These are phyloP conservation scores for Cercopithecus mona DNA, from an alignment of 2,113 vertebrate genomes.

Conservation along the genomic window DNA sequence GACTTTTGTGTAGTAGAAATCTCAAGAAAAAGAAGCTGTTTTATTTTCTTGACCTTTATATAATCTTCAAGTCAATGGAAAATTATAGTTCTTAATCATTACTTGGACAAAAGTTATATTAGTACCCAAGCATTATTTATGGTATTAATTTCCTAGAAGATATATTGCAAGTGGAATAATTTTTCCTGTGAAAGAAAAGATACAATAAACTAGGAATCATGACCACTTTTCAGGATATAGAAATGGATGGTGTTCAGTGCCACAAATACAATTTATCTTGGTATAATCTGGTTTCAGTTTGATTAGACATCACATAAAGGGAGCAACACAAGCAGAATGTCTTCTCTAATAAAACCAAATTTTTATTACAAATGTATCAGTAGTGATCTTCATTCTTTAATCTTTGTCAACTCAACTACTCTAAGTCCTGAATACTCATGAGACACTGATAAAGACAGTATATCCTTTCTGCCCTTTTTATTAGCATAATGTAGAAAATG, in stretches of 20 bases:
- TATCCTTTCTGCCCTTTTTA: conserved; percentile 29
- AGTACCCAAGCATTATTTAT: conserved; percentile 56
- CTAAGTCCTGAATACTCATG: conserved; percentile 37
- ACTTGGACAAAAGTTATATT: conserved; percentile 12
- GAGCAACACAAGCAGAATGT: conserved; percentile 54
- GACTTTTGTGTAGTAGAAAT: neutral
- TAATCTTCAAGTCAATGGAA: conserved; percentile 53
- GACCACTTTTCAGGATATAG: neutral
- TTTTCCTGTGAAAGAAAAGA: conserved; percentile 1
- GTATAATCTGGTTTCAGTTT: conserved; percentile 44
- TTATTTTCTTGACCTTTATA: conserved; percentile 60
- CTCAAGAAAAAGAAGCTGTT: neutral
- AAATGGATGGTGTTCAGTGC: neutral
- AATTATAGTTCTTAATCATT: conserved; percentile 71
- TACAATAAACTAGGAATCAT: conserved; percentile 8
- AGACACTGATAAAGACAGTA: conserved; percentile 17
- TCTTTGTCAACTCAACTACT: conserved; percentile 35
- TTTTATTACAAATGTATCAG: conserved; percentile 37
- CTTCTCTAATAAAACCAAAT: conserved; percentile 50
- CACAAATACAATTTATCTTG: conserved; percentile 39
- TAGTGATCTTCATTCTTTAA: neutral
- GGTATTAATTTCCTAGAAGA: conserved; percentile 67
- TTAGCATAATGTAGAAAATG: conserved; percentile 51
- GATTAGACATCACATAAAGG: conserved; percentile 64
- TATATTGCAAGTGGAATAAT: conserved; percentile 34